These are phyloP conservation scores for Bombus difficillimus DNA, from an alignment of 1,140 invertebrate species.

Conservation along the genomic window DNA sequence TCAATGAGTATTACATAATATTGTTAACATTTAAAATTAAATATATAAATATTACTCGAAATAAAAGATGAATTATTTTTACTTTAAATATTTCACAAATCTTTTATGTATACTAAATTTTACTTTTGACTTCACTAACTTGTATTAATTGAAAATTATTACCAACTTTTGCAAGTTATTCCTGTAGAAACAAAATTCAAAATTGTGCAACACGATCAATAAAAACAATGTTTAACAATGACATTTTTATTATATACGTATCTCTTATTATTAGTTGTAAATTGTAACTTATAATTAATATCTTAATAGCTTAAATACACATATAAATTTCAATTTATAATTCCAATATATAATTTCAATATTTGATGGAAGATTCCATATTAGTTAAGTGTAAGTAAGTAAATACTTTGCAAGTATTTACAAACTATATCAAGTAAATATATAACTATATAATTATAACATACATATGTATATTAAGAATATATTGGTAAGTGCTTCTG, in stretches of 20 bases:
- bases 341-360: background rate
- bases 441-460: background rate
- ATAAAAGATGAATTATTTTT: background rate
- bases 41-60: background rate
- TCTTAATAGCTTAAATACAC: background rate
- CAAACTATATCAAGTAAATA: background rate
- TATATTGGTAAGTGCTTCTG: background rate
- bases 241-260: too few species aligned
- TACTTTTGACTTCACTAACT: too few species aligned
- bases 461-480: background rate
- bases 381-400: background rate
- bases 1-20: background rate
- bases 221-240: background rate
- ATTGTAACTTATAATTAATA: too few species aligned
- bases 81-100: background rate
- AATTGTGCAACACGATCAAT: background rate
- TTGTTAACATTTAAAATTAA: background rate
- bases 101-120: too few species aligned
- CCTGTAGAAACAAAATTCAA: background rate
- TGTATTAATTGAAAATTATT: background rate
- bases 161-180: background rate
- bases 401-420: background rate
- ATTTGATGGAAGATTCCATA: background rate
- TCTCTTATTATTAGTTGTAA: too few species aligned
- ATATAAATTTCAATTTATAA: background rate